Evolutionary conservation across 2,888 invertebrate species (phyloP).

Genomic region (Laspeyria flexula): DNA sequence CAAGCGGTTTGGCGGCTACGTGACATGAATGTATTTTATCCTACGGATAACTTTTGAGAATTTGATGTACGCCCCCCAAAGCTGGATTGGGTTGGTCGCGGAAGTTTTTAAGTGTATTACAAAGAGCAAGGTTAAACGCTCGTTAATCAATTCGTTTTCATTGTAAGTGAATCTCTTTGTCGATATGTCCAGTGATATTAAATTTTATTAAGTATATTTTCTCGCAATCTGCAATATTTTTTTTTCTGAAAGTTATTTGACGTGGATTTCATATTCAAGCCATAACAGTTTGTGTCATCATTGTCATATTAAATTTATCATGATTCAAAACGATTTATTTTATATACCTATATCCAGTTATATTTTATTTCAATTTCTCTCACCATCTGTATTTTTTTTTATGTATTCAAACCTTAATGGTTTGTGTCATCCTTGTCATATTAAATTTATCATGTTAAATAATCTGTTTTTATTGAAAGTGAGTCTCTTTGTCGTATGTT

Average conservation of each 20-base stretch:
- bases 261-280: neutral
- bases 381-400: no score
- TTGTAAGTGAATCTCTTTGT: constrained; percentile 30
- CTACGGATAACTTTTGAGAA: constrained; percentile 44
- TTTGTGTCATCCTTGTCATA: no score
- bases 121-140: constrained; percentile 45
- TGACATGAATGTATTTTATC: constrained; percentile 67
- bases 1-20: constrained; percentile 67
- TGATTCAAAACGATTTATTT: no score
- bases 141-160: constrained; percentile 42
- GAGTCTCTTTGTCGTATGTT: no score
- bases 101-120: constrained; percentile 47
- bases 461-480: no score
- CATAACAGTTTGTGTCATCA: constrained; percentile 1
- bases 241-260: no score
- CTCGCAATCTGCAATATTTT: no score
- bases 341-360: no score
- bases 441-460: no score
- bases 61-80: constrained; percentile 42
- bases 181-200: constrained; percentile 20
- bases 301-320: no score
- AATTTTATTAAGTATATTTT: constrained; percentile 7
- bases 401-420: no score
- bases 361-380: no score
- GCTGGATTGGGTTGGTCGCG: constrained; percentile 34